phyloP scores from a whole-genome alignment of 23 tunicate genomes.

The Aplidium turbinatum region DNA sequence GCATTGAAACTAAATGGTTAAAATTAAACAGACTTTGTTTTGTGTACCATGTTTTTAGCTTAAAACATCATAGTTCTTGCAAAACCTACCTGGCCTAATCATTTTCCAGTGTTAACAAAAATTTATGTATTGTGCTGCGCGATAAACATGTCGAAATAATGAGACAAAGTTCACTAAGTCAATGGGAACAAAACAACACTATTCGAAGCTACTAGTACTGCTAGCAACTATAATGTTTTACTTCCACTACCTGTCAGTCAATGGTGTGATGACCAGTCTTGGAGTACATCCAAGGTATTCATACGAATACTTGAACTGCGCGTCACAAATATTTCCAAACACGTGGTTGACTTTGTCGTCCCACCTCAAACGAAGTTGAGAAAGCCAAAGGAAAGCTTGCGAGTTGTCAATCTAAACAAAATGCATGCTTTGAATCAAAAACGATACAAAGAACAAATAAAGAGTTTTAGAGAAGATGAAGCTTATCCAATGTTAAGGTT shows the following conservation, averaged over 20 bases:
- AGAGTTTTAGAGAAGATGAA: neutral
- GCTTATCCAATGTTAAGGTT: too few relatives aligned
- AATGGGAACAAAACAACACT: too few relatives aligned
- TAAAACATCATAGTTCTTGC: too few relatives aligned
- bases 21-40: too few relatives aligned
- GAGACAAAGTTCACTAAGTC: too few relatives aligned
- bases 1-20: too few relatives aligned
- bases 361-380: conserved; percentile 91
- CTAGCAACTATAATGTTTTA: neutral
- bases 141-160: too few relatives aligned
- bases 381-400: conserved; percentile 91
- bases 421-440: neutral
- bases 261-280: conserved; percentile 94
- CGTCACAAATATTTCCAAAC: conserved; percentile 94
- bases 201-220: too few relatives aligned
- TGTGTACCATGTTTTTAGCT: too few relatives aligned
- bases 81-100: too few relatives aligned
- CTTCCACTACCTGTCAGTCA: conserved; percentile 76
- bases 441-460: neutral
- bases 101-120: too few relatives aligned
- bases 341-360: conserved; percentile 87
- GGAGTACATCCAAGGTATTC: conserved; percentile 98
- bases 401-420: conserved; percentile 73
- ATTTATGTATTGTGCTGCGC: too few relatives aligned
- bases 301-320: conserved; percentile 90